Percentiles rank a stretch among this genome's conserved stretches.
phyloP scores from a whole-genome alignment of 2,113 vertebrate species.

The Rostratula benghalensis region DNA sequence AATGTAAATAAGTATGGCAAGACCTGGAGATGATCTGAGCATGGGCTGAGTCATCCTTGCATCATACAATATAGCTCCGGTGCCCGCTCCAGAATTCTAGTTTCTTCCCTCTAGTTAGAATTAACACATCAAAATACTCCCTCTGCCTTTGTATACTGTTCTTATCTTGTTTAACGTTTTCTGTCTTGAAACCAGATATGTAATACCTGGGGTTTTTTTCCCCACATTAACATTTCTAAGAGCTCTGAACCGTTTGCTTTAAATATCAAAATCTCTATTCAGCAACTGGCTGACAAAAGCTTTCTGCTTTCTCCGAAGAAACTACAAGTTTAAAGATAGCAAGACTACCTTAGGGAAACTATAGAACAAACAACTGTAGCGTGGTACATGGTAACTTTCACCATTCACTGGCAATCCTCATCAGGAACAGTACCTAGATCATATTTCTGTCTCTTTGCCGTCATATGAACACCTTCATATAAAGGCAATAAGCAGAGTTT shows the following conservation, averaged over 20 bases:
- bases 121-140: not conserved
- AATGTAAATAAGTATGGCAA: conserved; percentile 34
- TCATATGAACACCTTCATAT: not conserved
- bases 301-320: not conserved
- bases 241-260: not conserved
- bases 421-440: not conserved
- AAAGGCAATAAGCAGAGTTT: not conserved
- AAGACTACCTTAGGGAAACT: not conserved
- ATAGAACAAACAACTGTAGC: not conserved
- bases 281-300: not conserved
- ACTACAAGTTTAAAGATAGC: not conserved
- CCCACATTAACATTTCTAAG: not conserved
- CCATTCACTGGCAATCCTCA: not conserved
- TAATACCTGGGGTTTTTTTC: not conserved
- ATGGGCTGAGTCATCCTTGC: conserved; percentile 78
- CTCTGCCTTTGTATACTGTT: not conserved
- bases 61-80: not conserved
- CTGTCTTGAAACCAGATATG: not conserved
- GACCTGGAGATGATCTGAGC: not conserved
- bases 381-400: not conserved
- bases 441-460: not conserved
- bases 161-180: not conserved
- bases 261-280: not conserved
- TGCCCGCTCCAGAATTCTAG: not conserved
- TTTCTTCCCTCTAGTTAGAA: not conserved